Conservation (phyloP, 2,888 invertebrate species). For the Steromphala cineraria region DNA sequence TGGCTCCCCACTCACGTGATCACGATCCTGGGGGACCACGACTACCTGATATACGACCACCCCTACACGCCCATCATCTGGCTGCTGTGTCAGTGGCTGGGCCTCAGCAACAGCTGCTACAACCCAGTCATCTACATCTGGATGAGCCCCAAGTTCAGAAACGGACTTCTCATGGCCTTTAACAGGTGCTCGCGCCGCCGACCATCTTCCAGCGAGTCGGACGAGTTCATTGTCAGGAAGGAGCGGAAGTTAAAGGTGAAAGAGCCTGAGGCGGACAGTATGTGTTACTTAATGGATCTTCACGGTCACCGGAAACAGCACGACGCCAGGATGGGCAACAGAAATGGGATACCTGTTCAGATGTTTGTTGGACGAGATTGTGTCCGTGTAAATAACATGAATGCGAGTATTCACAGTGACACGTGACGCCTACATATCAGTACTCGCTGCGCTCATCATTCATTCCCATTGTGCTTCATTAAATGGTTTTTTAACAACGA, state of each 20-base stretch:
- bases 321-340: background rate
- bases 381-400: background rate
- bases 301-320: constrained; percentile 2
- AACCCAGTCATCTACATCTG: constrained; percentile 58
- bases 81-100: constrained; percentile 57
- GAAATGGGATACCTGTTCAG: background rate
- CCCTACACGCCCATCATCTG: constrained; percentile 49
- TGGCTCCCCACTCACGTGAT: constrained; percentile 57
- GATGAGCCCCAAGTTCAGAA: constrained; percentile 59
- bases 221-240: constrained; percentile 42
- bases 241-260: background rate
- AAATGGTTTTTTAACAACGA: too few species aligned
- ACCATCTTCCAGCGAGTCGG: constrained; percentile 37
- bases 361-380: constrained; percentile 9
- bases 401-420: constrained; percentile 26
- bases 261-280: background rate
- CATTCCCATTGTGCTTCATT: too few species aligned
- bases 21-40: constrained; percentile 49
- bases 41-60: constrained; percentile 50
- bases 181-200: constrained; percentile 41
- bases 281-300: background rate
- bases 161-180: constrained; percentile 47
- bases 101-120: constrained; percentile 59
- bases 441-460: too few species aligned
- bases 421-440: constrained; percentile 1